These are phyloP conservation scores for Acanthaster planci DNA, from an alignment of 35 echinoderm and acorn worm species.

Conservation along the genomic window DNA sequence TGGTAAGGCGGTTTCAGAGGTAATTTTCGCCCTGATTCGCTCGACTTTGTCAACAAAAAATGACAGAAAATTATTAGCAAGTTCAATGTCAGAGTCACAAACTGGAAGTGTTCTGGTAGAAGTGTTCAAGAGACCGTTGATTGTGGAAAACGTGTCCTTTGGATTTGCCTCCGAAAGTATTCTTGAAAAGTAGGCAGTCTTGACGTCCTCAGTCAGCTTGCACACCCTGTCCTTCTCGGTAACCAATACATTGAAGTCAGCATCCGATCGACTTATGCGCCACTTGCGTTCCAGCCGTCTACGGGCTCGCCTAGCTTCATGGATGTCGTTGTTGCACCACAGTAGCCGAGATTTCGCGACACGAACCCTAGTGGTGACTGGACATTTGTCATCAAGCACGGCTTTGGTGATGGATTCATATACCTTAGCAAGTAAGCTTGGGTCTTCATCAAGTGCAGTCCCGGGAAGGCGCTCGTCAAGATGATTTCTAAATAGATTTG, in stretches of 20 bases:
- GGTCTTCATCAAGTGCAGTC: background rate
- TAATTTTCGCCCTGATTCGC: background rate
- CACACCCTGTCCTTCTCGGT: background rate
- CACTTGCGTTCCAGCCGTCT: background rate
- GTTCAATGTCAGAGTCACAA: constrained; percentile 14
- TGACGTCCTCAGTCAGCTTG: background rate
- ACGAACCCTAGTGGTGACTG: background rate
- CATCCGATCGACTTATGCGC: background rate
- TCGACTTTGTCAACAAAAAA: constrained; percentile 18
- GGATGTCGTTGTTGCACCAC: background rate
- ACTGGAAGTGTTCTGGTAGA: too few species aligned
- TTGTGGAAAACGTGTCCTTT: constrained; percentile 19
- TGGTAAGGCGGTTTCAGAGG: background rate
- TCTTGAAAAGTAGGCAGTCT: background rate
- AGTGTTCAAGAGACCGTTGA: too few species aligned
- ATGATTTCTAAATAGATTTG: too few species aligned
- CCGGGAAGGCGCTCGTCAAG: background rate
- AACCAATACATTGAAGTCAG: background rate
- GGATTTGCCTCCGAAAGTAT: background rate
- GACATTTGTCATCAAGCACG: background rate
- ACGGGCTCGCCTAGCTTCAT: background rate
- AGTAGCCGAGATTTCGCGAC: background rate
- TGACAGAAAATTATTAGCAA: constrained; percentile 9
- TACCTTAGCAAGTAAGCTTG: background rate
- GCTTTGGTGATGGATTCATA: background rate